phyloP scores from a whole-genome alignment of 2,113 vertebrate species.

The Penelope pileata region DNA sequence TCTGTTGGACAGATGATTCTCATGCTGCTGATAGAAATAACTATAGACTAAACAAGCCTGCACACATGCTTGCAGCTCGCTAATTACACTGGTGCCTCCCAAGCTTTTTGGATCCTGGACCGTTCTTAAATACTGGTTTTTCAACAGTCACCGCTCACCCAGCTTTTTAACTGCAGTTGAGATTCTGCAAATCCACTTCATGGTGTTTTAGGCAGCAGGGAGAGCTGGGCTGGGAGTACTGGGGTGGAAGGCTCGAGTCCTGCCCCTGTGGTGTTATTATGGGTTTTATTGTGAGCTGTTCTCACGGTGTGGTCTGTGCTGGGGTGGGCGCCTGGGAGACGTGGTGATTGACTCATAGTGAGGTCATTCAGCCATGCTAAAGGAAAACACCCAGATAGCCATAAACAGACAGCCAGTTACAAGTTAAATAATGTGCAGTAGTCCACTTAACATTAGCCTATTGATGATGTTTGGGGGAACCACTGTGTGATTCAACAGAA shows the following conservation, averaged over 20 bases:
- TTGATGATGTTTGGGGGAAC: neutral
- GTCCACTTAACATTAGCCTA: neutral
- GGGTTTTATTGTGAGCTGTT: neutral
- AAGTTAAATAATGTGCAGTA: neutral
- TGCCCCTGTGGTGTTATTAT: neutral
- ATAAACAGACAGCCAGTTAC: neutral
- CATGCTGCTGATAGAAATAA: constrained; percentile 30
- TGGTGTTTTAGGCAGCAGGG: fast-evolving
- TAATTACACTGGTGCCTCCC: constrained; percentile 15
- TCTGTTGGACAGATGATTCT: constrained; percentile 49
- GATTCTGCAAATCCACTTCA: neutral
- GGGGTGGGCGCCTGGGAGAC: neutral
- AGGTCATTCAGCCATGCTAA: neutral
- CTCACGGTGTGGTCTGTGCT: neutral
- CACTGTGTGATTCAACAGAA: neutral
- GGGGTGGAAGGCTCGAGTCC: neutral
- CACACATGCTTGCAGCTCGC: neutral
- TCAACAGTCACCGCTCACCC: neutral
- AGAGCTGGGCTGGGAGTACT: neutral
- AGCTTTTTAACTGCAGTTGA: neutral
- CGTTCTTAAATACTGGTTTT: neutral
- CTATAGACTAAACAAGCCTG: constrained; percentile 31
- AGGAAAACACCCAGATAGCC: neutral
- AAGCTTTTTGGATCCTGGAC: neutral
- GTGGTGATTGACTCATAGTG: neutral